Evolutionary conservation across 1,140 invertebrate species (phyloP), one percentile per base, ranked within the genome.

Genomic region (Aphelinus certus): DNA sequence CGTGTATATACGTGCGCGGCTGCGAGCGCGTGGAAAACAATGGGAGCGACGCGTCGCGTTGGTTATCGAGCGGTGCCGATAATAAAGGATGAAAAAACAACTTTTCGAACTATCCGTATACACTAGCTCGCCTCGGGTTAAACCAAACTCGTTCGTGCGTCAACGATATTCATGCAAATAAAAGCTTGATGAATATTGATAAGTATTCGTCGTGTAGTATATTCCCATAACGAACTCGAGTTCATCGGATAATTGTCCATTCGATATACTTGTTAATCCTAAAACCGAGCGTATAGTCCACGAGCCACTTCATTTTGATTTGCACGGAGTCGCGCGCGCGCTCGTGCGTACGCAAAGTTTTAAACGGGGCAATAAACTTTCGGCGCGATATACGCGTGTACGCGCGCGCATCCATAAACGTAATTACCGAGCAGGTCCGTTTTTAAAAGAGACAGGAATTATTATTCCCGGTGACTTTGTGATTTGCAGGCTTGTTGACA

Each of bases 221-320:
- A 63, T 71, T 60, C 26, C 26, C 26, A 26, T 26, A 26, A 26
- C 26, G 26, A 26, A 26, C 26, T 26, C 0, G 26, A 26, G 26
- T 26, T 26, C 26, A 26, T 26, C 26, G 26, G 26, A 26, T 26
- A 26, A 26, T 26, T 26, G 26, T 26, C 26, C 26, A 26, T 26
- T 26, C 26, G 26, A 26, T 26, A 26, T 26, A 26, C 26, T 26
- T 26, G 26, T 26, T 26, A 62, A 64, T 71, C 58, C 51, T 49
- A 64, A 71, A 64, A 64, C 43, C 56, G 51, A 43, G 46, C 6
- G 57, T 71, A 57, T 65, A 73, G 6, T 42, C n/a, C 58, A 3
- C n/a, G 2, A 6, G 46, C 42, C 55, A 48, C 71, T 73, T 73
- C 48, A 66, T 53, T 61, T 67, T 73, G 71, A 73, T 73, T 73